Conservation (phyloP, 2,888 invertebrate species). For the Ptychoptera contaminata region DNA sequence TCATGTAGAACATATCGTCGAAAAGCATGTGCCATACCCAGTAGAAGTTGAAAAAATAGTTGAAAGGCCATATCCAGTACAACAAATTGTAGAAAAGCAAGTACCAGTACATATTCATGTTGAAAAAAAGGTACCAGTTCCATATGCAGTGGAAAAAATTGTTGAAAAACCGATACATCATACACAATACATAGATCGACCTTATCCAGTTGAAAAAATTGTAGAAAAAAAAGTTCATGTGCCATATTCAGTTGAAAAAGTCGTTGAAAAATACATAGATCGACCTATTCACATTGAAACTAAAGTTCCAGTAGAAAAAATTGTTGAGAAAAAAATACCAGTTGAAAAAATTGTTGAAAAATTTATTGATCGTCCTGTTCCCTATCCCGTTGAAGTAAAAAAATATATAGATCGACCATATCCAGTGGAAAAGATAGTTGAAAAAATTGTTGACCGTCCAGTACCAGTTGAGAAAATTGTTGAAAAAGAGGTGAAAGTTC, state of each 20-base stretch:
- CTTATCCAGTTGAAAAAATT: slow-evolving; percentile 33
- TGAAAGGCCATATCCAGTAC: slow-evolving; percentile 32
- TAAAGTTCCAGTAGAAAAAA: slow-evolving; percentile 15
- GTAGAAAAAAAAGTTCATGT: slow-evolving; percentile 37
- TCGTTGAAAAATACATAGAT: slow-evolving; percentile 23
- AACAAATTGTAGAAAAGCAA: slow-evolving; percentile 31
- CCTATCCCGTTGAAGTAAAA: slow-evolving; percentile 34
- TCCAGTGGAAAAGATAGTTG: slow-evolving; percentile 37
- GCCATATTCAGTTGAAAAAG: slow-evolving; percentile 21
- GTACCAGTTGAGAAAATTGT: slow-evolving; percentile 30
- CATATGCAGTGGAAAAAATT: slow-evolving; percentile 30
- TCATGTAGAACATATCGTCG: slow-evolving; percentile 19
- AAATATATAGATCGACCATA: slow-evolving; percentile 32
- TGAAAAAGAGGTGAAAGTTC: slow-evolving; percentile 40
- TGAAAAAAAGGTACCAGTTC: slow-evolving; percentile 26
- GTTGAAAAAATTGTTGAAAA: slow-evolving; percentile 23
- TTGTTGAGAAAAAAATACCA: slow-evolving; percentile 11
- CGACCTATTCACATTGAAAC: slow-evolving; percentile 30
- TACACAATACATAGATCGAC: slow-evolving; percentile 15
- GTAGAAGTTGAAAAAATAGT: slow-evolving; percentile 34
- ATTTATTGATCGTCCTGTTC: slow-evolving; percentile 18
- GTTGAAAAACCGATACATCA: slow-evolving; percentile 34
- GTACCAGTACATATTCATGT: slow-evolving; percentile 15
- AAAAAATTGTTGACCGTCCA: slow-evolving; percentile 28
- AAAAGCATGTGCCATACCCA: slow-evolving; percentile 24